Conservation (phyloP, 53 echinoderm and acorn worm species). For the Astropecten irregularis region DNA sequence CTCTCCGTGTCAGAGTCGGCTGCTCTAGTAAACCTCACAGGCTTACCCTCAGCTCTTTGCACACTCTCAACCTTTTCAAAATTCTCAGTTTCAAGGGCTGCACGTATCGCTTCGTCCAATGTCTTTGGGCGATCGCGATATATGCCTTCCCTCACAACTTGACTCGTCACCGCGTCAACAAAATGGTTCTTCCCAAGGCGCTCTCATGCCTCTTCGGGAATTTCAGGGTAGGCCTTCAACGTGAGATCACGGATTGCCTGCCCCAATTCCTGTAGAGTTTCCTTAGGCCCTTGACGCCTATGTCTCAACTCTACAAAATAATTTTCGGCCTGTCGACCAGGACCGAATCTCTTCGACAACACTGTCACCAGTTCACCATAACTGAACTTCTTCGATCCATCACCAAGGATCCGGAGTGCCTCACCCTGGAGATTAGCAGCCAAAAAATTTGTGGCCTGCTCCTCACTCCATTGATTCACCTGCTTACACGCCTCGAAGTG, state of each 20-base stretch:
- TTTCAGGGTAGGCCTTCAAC: slow-evolving; percentile 1
- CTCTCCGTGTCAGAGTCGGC: slow-evolving; percentile 5
- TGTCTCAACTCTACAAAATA: slow-evolving; percentile 18
- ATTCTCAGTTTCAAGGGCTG: slow-evolving; percentile 9
- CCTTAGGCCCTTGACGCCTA: background rate
- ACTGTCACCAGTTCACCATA: slow-evolving; percentile 16
- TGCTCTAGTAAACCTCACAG: background rate
- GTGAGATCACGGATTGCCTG: background rate
- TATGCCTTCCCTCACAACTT: background rate
- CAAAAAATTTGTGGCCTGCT: slow-evolving; percentile 11
- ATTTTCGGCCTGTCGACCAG: slow-evolving; percentile 22
- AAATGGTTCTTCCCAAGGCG: background rate
- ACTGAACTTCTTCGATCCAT: slow-evolving; percentile 25
- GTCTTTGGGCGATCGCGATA: too few species aligned
- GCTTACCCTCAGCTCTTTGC: background rate
- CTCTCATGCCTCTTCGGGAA: background rate
- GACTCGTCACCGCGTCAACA: background rate
- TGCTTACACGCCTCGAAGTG: slow-evolving; percentile 3
- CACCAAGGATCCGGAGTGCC: slow-evolving; percentile 17
- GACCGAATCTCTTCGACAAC: slow-evolving; percentile 5
- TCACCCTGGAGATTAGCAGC: slow-evolving; percentile 22
- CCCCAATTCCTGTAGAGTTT: background rate
- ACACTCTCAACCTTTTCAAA: slow-evolving; percentile 13
- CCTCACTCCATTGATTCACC: slow-evolving; percentile 32
- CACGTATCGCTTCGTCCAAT: slow-evolving; percentile 43